Evolutionary conservation across 2,888 invertebrate species (phyloP).

Genomic region (Hypomecis atomaria): DNA sequence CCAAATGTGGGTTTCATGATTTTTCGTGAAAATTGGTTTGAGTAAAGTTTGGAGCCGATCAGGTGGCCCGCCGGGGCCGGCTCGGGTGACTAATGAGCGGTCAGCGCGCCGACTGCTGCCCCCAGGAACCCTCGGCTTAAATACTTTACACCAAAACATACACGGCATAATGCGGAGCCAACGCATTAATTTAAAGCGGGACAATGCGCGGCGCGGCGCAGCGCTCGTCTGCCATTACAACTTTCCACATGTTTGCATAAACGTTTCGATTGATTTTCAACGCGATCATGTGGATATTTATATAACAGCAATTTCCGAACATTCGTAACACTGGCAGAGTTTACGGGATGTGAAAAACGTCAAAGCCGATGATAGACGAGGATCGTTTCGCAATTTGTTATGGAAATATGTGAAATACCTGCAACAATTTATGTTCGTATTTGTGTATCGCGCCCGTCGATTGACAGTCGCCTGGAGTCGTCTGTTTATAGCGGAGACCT

Average conservation of each 20-base stretch:
- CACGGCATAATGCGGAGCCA: slow-evolving; percentile 15
- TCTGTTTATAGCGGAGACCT: slow-evolving; percentile 59
- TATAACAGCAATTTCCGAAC: slow-evolving; percentile 58
- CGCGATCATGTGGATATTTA: slow-evolving; percentile 42
- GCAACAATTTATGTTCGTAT: slow-evolving; percentile 57
- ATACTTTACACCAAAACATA: slow-evolving; percentile 51
- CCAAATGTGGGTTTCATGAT: slow-evolving; percentile 54
- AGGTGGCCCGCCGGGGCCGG: slow-evolving; percentile 53
- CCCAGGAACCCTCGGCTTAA: slow-evolving; percentile 50
- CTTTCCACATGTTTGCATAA: slow-evolving; percentile 39
- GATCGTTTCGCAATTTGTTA: slow-evolving; percentile 61
- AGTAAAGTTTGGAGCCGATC: slow-evolving; percentile 56
- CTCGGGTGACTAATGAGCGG: slow-evolving; percentile 67
- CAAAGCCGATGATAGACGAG: slow-evolving; percentile 66
- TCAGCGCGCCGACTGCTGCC: slow-evolving; percentile 59
- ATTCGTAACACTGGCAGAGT: slow-evolving; percentile 62
- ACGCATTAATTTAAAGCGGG: slow-evolving; percentile 32
- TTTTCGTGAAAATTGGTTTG: slow-evolving; percentile 56
- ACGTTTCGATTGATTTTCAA: slow-evolving; percentile 40
- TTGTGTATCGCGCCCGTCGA: slow-evolving; percentile 52
- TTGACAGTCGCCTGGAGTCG: slow-evolving; percentile 66
- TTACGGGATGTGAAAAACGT: slow-evolving; percentile 63
- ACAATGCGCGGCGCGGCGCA: slow-evolving; percentile 9
- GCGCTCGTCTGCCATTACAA: slow-evolving; percentile 17
- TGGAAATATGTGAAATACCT: slow-evolving; percentile 62